phyloP scores from a whole-genome alignment of 2,888 invertebrate species.

The Drosophila barbarae region DNA sequence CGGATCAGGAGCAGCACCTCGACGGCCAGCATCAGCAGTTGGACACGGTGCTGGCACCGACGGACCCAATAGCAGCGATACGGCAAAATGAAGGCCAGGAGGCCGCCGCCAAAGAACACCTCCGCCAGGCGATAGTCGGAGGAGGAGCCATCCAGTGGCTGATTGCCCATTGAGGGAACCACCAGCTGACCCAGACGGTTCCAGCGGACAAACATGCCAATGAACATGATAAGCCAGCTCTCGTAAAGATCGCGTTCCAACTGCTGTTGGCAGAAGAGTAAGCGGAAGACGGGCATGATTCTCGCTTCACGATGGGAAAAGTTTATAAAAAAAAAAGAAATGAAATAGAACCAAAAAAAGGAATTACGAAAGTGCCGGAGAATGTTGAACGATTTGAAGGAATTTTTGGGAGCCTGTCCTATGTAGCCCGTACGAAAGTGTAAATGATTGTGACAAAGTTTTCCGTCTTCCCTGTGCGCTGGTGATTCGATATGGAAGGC shows the following conservation, averaged over 20 bases:
- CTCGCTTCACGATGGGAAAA: neutral
- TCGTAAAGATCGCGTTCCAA: neutral
- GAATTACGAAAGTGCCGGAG: neutral
- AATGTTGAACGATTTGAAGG: neutral
- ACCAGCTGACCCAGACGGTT: neutral
- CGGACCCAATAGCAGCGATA: neutral
- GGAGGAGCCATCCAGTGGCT: too few relatives aligned
- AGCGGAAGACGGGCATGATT: neutral
- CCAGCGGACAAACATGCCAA: neutral
- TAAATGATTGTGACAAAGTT: neutral
- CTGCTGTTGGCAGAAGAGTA: neutral
- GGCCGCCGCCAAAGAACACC: conserved; percentile 1
- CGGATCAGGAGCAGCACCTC: neutral
- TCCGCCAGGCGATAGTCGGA: neutral
- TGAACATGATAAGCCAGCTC: neutral
- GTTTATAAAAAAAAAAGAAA: too few relatives aligned
- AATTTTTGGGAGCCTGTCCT: neutral
- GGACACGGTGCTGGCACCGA: neutral
- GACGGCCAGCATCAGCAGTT: neutral
- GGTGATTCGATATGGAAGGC: neutral
- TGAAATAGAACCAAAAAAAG: neutral
- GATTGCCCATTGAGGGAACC: neutral
- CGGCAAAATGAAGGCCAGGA: neutral
- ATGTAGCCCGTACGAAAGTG: neutral
- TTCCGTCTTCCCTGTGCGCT: neutral